Conservation (phyloP, 2,797 vertebrate species). For the Peromyscus nudipes region DNA sequence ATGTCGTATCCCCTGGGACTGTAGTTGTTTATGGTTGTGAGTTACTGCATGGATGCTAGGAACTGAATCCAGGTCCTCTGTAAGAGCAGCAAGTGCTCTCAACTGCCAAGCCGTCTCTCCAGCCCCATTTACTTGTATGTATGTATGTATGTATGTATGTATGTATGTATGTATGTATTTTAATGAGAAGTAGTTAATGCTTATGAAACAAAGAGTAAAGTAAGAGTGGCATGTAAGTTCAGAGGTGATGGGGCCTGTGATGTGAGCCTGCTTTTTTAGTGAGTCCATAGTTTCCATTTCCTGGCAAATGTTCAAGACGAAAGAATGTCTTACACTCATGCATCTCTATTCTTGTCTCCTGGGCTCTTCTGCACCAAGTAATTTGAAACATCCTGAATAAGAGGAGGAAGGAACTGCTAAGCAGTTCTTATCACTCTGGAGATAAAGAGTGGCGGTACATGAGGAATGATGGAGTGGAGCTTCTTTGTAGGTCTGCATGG, state of each 20-base stretch:
- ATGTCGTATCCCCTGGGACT: not conserved
- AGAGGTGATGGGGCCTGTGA: not conserved
- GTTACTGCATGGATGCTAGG: not conserved
- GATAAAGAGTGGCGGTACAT: not conserved
- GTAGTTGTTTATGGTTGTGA: not conserved
- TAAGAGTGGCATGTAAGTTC: not conserved
- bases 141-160: not conserved
- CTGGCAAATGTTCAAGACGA: not conserved
- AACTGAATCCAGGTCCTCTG: not conserved
- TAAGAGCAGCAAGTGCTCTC: not conserved
- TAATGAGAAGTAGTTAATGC: conserved; percentile 26
- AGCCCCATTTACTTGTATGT: not conserved
- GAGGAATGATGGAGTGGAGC: not conserved
- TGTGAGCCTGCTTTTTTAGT: not conserved
- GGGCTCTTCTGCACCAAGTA: conserved; percentile 13
- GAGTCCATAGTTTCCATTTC: not conserved
- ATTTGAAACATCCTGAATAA: not conserved
- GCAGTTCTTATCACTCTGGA: not conserved
- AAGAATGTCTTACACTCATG: not conserved
- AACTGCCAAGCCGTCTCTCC: not conserved
- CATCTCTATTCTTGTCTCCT: not conserved
- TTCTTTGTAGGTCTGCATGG: not conserved
- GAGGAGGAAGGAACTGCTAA: not conserved
- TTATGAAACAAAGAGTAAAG: not conserved
- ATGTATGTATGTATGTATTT: not conserved